These are phyloP conservation scores for Takifugu ocellatus DNA, from an alignment of 2,797 vertebrate species.

Conservation along the genomic window DNA sequence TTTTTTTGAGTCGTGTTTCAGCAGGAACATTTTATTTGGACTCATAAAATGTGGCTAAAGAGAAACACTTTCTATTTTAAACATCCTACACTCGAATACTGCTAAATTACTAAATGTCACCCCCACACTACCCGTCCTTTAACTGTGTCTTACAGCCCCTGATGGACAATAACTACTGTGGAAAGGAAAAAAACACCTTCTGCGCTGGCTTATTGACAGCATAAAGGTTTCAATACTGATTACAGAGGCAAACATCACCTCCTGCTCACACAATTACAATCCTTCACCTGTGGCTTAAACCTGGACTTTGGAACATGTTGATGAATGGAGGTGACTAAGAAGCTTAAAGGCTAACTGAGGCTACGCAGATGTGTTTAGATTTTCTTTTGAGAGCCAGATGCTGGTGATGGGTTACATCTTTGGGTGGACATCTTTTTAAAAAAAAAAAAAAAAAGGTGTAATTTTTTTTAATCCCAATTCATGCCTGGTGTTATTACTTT, in stretches of 20 bases:
- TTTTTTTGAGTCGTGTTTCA: too few relatives aligned
- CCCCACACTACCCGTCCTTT: neutral
- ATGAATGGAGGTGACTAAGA: constrained; percentile 55
- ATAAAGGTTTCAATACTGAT: constrained; percentile 45
- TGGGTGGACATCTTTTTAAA: constrained; percentile 5
- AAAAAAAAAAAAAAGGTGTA: too few relatives aligned
- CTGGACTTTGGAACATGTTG: constrained; percentile 28
- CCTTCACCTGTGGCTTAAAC: constrained; percentile 61
- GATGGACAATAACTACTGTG: constrained; percentile 21
- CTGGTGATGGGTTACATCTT: constrained; percentile 13
- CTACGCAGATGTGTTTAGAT: constrained; percentile 28
- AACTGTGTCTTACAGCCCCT: constrained; percentile 18
- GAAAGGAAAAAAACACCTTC: constrained; percentile 50
- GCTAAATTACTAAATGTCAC: constrained; percentile 12
- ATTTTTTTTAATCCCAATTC: too few relatives aligned
- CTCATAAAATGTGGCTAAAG: neutral
- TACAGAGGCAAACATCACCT: constrained; percentile 55
- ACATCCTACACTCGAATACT: constrained; percentile 7
- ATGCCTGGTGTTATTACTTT: too few relatives aligned
- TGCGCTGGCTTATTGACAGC: constrained; percentile 47
- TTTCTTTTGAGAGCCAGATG: constrained; percentile 22
- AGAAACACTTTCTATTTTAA: neutral
- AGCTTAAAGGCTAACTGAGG: constrained; percentile 58
- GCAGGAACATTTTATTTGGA: too few relatives aligned
- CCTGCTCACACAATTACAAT: constrained; percentile 45